phyloP scores from a whole-genome alignment of 1,140 invertebrate species.

The Drosophila mayri region DNA sequence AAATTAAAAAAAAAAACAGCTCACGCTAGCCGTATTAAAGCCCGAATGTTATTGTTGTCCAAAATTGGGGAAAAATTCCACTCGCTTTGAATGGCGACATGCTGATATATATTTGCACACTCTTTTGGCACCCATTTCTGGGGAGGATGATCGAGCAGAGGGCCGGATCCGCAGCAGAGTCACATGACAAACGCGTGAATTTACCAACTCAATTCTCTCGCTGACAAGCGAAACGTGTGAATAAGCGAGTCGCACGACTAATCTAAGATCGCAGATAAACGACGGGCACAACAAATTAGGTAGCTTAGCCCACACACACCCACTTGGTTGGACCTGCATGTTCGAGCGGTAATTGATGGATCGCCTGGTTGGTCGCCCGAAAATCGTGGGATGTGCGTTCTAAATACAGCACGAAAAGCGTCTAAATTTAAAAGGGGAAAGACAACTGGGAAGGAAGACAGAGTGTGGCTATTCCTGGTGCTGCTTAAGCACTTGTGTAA shows the following conservation, averaged over 20 bases:
- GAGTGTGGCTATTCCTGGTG: conserved; percentile 26
- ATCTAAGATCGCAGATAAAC: conserved; percentile 72
- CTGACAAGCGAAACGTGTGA: conserved; percentile 76
- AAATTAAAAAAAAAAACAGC: conserved; percentile 19
- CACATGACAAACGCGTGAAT: conserved; percentile 79
- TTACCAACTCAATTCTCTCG: conserved; percentile 45
- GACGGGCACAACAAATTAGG: conserved; percentile 56
- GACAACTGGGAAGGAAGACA: conserved; percentile 16
- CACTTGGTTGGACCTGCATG: neutral
- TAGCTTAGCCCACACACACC: conserved; percentile 5
- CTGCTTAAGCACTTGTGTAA: conserved; percentile 50
- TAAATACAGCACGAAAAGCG: conserved; percentile 33
- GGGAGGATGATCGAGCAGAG: conserved; percentile 12
- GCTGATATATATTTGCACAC: conserved; percentile 64
- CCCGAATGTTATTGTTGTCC: conserved; percentile 36
- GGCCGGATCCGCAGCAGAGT: conserved; percentile 21
- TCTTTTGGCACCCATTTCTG: conserved; percentile 47
- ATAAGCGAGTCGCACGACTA: conserved; percentile 68
- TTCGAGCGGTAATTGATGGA: conserved; percentile 44
- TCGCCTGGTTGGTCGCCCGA: conserved; percentile 38
- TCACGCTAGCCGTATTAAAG: conserved; percentile 48
- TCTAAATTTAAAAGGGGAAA: conserved; percentile 25
- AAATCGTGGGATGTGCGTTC: conserved; percentile 13
- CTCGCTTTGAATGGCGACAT: conserved; percentile 24
- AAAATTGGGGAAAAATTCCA: conserved; percentile 47